Evolutionary conservation across 2,888 invertebrate species (phyloP).

Genomic region (Drosophila melanosoma): DNA sequence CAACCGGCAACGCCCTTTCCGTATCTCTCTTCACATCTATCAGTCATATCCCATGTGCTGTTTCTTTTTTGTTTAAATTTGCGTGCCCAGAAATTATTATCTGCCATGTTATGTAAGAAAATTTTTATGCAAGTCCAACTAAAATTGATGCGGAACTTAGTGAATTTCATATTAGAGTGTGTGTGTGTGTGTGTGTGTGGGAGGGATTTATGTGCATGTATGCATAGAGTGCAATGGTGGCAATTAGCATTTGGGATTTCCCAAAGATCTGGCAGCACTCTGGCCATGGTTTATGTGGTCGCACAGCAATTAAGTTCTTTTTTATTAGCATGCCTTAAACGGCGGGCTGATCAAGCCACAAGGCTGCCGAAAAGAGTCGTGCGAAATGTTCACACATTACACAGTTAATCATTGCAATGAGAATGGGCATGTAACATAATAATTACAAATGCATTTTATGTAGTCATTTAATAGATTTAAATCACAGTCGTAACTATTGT

Average conservation of each 20-base stretch:
- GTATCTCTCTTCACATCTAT: conserved; percentile 47
- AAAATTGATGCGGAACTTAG: conserved; percentile 58
- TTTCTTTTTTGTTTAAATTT: conserved; percentile 48
- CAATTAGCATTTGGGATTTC: conserved; percentile 39
- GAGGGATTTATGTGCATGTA: neutral
- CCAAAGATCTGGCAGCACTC: conserved; percentile 25
- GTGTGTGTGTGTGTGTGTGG: neutral
- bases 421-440: conserved; percentile 35
- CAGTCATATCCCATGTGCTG: conserved; percentile 39
- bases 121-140: conserved; percentile 50
- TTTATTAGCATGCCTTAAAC: conserved; percentile 53
- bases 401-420: conserved; percentile 41
- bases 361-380: conserved; percentile 59
- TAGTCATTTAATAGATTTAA: neutral
- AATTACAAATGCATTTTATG: conserved; percentile 1
- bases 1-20: conserved; percentile 47
- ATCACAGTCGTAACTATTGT: conserved; percentile 5
- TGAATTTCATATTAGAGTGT: neutral
- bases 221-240: conserved; percentile 17
- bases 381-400: conserved; percentile 71
- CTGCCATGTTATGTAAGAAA: conserved; percentile 41
- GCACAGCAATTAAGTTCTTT: conserved; percentile 60
- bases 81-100: conserved; percentile 64
- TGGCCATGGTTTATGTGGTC: conserved; percentile 51
- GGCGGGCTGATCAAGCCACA: conserved; percentile 55